These are phyloP conservation scores for Trypoxylon attenuatum DNA, from an alignment of 2,888 invertebrate species.

Conservation along the genomic window DNA sequence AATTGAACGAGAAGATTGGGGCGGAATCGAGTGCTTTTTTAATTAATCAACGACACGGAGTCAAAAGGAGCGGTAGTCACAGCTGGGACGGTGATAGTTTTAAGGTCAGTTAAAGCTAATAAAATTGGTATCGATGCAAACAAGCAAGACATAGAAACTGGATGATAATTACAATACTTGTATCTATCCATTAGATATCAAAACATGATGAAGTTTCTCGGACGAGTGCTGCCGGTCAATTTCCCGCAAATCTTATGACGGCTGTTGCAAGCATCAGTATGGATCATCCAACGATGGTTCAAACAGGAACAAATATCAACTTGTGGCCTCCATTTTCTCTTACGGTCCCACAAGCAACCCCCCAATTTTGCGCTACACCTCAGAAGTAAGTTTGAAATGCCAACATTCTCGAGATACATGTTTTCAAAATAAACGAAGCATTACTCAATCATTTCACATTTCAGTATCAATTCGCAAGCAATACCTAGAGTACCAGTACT, in stretches of 20 bases:
- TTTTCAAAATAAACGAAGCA: background rate
- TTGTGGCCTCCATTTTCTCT: slow-evolving; percentile 80
- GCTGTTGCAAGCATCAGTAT: slow-evolving; percentile 42
- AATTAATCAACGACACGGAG: slow-evolving; percentile 75
- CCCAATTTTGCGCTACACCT: slow-evolving; percentile 64
- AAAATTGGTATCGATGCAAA: too few species aligned
- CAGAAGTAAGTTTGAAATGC: slow-evolving; percentile 55
- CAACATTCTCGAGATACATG: background rate
- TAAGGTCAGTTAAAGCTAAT: slow-evolving; percentile 58
- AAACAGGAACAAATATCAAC: slow-evolving; percentile 74
- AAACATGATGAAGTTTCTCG: slow-evolving; percentile 55
- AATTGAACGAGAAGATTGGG: slow-evolving; percentile 71
- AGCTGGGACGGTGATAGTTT: slow-evolving; percentile 79
- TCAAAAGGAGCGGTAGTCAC: slow-evolving; percentile 80
- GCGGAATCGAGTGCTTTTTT: slow-evolving; percentile 63
- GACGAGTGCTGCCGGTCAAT: slow-evolving; percentile 36
- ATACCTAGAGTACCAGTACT: slow-evolving; percentile 72
- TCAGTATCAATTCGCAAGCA: slow-evolving; percentile 54
- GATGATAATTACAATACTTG: background rate
- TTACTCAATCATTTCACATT: slow-evolving; percentile 11
- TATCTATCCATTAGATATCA: slow-evolving; percentile 44
- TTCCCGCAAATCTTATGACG: slow-evolving; percentile 36
- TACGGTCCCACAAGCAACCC: slow-evolving; percentile 72
- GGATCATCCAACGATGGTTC: slow-evolving; percentile 47
- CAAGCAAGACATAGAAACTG: background rate